These are phyloP conservation scores for Trypoxylus dichotomus DNA, from an alignment of 1,140 invertebrate species.

Conservation along the genomic window DNA sequence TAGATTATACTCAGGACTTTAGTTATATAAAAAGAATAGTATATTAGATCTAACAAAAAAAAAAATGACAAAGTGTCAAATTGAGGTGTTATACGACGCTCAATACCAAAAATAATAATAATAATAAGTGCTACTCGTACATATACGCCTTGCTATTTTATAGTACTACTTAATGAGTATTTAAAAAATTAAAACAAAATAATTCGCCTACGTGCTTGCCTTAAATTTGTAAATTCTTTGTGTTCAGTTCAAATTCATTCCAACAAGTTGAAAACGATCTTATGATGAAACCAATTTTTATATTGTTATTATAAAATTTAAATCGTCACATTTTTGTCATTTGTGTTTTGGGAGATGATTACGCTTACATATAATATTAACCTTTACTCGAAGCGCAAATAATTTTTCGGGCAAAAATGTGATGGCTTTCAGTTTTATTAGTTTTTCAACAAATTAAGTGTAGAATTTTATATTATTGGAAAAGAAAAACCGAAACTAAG, in stretches of 20 bases:
- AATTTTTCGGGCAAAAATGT: not conserved
- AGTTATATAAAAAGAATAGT: not conserved
- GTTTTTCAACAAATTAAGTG: no score
- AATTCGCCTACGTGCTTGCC: not conserved
- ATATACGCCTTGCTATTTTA: not conserved
- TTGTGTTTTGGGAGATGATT: no score
- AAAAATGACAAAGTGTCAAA: no score
- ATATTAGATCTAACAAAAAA: not conserved
- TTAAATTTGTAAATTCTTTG: not conserved
- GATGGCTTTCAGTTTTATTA: not conserved
- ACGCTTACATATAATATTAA: no score
- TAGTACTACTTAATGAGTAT: not conserved
- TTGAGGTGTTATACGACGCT: no score
- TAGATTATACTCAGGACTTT: conserved; percentile 1
- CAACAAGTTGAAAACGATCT: not conserved
- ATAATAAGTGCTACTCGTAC: not conserved
- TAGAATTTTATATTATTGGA: not conserved
- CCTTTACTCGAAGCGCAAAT: not conserved
- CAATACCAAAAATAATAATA: not conserved
- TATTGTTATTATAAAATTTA: not conserved
- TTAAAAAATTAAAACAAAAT: not conserved
- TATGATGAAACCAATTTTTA: not conserved
- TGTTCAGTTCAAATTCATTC: not conserved
- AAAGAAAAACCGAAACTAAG: not conserved
- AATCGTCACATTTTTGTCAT: no score